Evolutionary conservation across 2,888 invertebrate genomes (phyloP).

Genomic region (Phyllotreta cruciferae): DNA sequence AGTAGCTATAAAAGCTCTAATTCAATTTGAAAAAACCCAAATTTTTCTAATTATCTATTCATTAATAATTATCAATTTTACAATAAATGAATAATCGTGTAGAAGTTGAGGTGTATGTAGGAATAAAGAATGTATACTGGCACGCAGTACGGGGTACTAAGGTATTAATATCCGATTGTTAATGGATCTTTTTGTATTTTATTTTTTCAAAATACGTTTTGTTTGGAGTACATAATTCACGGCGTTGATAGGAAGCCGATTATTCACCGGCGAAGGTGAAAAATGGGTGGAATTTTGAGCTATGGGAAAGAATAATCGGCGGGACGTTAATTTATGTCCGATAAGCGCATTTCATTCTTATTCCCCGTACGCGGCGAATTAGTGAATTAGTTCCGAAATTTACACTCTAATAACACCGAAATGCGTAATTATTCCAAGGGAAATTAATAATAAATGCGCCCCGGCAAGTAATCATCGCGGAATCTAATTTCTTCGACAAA

Average conservation of each 20-base stretch:
- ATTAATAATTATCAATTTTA: no score
- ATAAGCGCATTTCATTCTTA: background rate
- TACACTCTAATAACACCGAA: no score
- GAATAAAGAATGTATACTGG: no score
- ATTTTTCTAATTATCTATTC: no score
- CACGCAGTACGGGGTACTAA: constrained; percentile 1
- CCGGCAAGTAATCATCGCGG: background rate
- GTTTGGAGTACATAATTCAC: constrained; percentile 41
- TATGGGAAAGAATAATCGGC: constrained; percentile 23
- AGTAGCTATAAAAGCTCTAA: no score
- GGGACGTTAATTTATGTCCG: constrained; percentile 30
- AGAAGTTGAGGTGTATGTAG: no score
- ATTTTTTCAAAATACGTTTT: constrained; percentile 33
- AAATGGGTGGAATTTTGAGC: constrained; percentile 35
- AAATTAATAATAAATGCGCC: background rate
- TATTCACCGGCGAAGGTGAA: constrained; percentile 38
- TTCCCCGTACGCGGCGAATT: no score
- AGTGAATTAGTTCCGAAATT: no score
- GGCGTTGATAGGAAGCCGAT: constrained; percentile 38
- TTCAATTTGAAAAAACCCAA: no score
- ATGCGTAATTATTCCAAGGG: no score
- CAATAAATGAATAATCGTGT: no score
- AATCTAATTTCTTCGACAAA: constrained; percentile 9
- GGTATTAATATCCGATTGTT: constrained; percentile 31
- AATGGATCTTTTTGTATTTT: constrained; percentile 9